Evolutionary conservation across 2,888 invertebrate species (phyloP), one percentile per base, ranked within the genome.

Genomic region (Boloria selene): DNA sequence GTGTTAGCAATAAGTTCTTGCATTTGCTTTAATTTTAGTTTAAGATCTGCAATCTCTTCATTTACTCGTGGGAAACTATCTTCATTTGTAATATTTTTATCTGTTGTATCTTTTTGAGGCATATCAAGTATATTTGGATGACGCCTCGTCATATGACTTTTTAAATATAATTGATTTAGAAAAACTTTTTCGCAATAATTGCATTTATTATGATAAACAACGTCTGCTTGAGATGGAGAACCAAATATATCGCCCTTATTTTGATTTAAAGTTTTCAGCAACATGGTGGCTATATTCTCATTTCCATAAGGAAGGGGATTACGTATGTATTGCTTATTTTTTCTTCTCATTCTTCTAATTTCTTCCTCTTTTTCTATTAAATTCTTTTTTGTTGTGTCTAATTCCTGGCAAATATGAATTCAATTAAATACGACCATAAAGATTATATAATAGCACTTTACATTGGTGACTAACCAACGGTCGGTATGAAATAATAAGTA

Each of bases 111-210:
- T 72, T 79, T 87, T 74, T 88, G 81, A 5, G 88, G 86, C 13
- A 76, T 67, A 59, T 90, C 89, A 49, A 75, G 65, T 13, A 80
- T 64, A 68, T 83, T 81, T 5, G 79, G 69, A 79, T 95, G 95
- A 42, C 95, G 88, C 72, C 95, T 90, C 69, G 90, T 86, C 54
- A 94, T 83, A 75, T 95, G 96, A 53, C 94, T 93, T 79, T 92
- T 92, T 67, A 95, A 87, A 79, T 94, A 95, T 65, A 94, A 90
- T 75, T 94, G 93, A 69, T 94, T 93, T 56, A 95, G 83, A 79
- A 95, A 95, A 10, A 93, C 93, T 84, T 95, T 96, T n/a, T 93
- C 93, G 75, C 96, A 96, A 76, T 93, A 92, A 49, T 83, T 87
- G 75, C 96, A 96, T 89, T 94, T 93, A 70, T 92, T 91, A 68